Percentiles rank a stretch among this genome's conserved stretches.
phyloP scores from a whole-genome alignment of 2,888 invertebrate species.

The Caenorhabditis zanzibari region DNA sequence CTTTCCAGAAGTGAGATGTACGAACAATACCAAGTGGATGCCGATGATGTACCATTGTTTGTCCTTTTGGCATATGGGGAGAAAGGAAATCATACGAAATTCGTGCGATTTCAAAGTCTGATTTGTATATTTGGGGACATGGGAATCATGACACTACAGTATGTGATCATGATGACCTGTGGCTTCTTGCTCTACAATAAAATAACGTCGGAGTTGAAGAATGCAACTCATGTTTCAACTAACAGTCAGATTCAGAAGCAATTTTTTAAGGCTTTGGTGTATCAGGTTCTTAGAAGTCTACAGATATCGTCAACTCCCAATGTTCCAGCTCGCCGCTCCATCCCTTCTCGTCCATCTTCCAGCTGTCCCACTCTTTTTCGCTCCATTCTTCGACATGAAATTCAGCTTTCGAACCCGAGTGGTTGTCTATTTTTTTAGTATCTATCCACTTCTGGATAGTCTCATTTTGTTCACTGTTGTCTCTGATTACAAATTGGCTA shows the following conservation, averaged over 20 bases:
- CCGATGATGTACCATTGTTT: conserved; percentile 14
- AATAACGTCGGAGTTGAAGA: not conserved
- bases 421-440: conserved; percentile 35
- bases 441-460: conserved; percentile 40
- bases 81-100: not conserved
- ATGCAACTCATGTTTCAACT: not conserved
- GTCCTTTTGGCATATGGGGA: conserved; percentile 35
- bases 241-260: conserved; percentile 32
- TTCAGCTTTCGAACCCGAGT: conserved; percentile 37
- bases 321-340: conserved; percentile 21
- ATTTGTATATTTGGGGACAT: conserved; percentile 48
- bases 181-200: conserved; percentile 23
- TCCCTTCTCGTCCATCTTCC: conserved; percentile 42
- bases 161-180: conserved; percentile 43
- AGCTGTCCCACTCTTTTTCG: conserved; percentile 38
- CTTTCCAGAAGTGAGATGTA: conserved; percentile 20
- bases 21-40: conserved; percentile 28
- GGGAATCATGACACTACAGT: conserved; percentile 45
- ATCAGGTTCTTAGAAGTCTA: conserved; percentile 16
- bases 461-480: conserved; percentile 20
- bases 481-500: conserved; percentile 10
- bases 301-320: not conserved
- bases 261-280: conserved; percentile 36
- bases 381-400: conserved; percentile 47
- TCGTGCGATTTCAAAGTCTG: conserved; percentile 29